Percentiles rank a stretch among this genome's conserved stretches.
Conservation (phyloP, 2,888 invertebrate genomes). For the Neoascia interrupta region DNA sequence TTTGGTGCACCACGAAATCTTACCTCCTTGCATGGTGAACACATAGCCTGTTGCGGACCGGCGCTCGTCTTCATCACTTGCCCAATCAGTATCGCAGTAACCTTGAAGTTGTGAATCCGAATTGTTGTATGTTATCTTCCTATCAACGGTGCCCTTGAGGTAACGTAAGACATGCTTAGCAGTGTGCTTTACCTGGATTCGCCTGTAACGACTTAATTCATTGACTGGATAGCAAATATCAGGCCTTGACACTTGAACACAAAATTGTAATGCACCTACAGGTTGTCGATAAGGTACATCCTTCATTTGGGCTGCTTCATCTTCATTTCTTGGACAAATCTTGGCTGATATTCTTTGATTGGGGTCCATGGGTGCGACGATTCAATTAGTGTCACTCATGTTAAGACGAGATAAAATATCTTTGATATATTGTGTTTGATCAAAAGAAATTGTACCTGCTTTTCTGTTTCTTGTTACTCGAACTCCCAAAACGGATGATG, state of each 20-base stretch:
- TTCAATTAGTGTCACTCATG: too few relatives aligned
- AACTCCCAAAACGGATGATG: background rate
- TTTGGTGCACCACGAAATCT: slow-evolving; percentile 14
- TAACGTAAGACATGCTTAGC: too few relatives aligned
- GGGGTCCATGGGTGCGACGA: slow-evolving; percentile 51
- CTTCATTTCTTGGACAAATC: slow-evolving; percentile 48
- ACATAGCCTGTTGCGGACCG: slow-evolving; percentile 21
- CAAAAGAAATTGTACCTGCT: slow-evolving; percentile 4
- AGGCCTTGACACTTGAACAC: too few relatives aligned
- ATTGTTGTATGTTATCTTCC: slow-evolving; percentile 29
- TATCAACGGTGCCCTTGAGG: too few relatives aligned
- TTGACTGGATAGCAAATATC: too few relatives aligned
- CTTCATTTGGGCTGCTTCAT: slow-evolving; percentile 33
- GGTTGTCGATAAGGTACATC: slow-evolving; percentile 42
- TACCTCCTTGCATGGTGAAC: slow-evolving; percentile 2
- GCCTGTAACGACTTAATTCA: too few relatives aligned
- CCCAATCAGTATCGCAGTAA: slow-evolving; percentile 24
- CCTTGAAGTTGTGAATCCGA: slow-evolving; percentile 11
- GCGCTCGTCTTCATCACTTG: slow-evolving; percentile 18
- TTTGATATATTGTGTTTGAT: background rate
- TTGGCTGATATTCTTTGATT: slow-evolving; percentile 40
- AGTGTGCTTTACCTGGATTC: too few relatives aligned
- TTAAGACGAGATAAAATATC: background rate
- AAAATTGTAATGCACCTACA: too few relatives aligned
- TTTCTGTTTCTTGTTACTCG: slow-evolving; percentile 2